phyloP scores from a whole-genome alignment of 1,140 invertebrate species.

The Orussus abietinus region DNA sequence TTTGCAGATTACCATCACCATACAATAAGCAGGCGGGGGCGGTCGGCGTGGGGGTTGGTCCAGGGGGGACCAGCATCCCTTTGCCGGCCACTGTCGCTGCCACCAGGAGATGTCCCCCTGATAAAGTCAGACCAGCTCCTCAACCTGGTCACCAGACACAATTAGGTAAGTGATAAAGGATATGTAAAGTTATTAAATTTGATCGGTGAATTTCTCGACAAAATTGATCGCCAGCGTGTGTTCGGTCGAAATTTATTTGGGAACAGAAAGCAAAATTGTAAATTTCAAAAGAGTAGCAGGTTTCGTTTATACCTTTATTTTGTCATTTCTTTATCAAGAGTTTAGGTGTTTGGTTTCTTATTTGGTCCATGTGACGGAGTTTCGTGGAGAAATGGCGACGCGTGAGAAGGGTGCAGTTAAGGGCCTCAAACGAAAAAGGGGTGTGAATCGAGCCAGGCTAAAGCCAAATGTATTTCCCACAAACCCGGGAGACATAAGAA shows the following conservation, averaged over 20 bases:
- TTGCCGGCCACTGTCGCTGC: constrained; percentile 69
- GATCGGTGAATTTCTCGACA: neutral
- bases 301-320: too few species aligned
- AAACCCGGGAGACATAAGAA: too few species aligned
- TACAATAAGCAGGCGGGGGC: constrained; percentile 55
- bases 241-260: constrained; percentile 11
- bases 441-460: too few species aligned
- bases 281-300: too few species aligned
- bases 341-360: too few species aligned
- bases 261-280: too few species aligned
- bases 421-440: constrained; percentile 7
- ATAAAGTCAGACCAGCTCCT: constrained; percentile 68
- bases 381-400: too few species aligned
- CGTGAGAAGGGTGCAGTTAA: too few species aligned
- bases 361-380: too few species aligned
- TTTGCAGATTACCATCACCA: constrained; percentile 61
- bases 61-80: constrained; percentile 64
- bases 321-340: too few species aligned
- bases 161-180: constrained; percentile 38
- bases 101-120: constrained; percentile 68
- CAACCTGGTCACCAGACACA: constrained; percentile 59
- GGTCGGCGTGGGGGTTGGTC: constrained; percentile 22
- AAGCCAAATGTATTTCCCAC: too few species aligned
- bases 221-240: constrained; percentile 3
- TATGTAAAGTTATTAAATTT: constrained; percentile 3